Percentiles rank a stretch among this genome's conserved stretches.
phyloP scores from a whole-genome alignment of 2,113 vertebrate species.

The Sinocyclocheilus anshuiensis region DNA sequence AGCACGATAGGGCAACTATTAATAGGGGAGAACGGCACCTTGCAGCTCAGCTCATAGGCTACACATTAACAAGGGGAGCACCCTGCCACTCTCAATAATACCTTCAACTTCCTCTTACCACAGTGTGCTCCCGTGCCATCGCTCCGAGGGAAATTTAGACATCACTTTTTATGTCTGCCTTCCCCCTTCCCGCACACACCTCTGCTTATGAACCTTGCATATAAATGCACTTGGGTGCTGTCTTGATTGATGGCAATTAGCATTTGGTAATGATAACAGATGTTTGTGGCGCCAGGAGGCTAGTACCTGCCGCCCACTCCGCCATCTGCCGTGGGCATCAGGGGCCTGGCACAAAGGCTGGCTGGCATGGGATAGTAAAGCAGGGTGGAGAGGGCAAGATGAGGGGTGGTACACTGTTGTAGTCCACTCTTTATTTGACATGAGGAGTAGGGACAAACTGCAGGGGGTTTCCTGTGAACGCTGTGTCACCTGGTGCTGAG shows the following conservation, averaged over 20 bases:
- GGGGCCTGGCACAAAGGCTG: conserved; percentile 68
- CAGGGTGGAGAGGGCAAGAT: conserved; percentile 47
- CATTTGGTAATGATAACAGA: conserved; percentile 92
- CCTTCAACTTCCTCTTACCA: conserved; percentile 35
- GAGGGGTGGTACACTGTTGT: conserved; percentile 45
- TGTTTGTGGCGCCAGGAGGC: conserved; percentile 90
- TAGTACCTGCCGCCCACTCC: conserved; percentile 84
- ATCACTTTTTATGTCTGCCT: conserved; percentile 69
- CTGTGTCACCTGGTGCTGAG: conserved; percentile 32
- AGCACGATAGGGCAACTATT: conserved; percentile 49
- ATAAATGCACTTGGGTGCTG: conserved; percentile 85
- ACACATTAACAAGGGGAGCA: conserved; percentile 63
- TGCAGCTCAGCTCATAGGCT: conserved; percentile 52
- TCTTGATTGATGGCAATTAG: conserved; percentile 95
- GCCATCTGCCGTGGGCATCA: conserved; percentile 85
- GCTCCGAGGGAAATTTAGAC: conserved; percentile 78
- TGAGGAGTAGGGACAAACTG: conserved; percentile 24
- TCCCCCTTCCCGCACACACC: conserved; percentile 47
- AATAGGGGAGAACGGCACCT: conserved; percentile 41
- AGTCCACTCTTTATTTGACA: conserved; percentile 42
- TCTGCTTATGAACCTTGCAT: conserved; percentile 70
- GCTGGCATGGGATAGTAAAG: conserved; percentile 52
- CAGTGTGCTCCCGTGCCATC: conserved; percentile 65
- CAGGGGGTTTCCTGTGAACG: conserved; percentile 40
- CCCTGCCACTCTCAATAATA: conserved; percentile 30